These are phyloP conservation scores for Sylvilagus floridanus DNA, from an alignment of 2,797 vertebrate species.

Conservation along the genomic window DNA sequence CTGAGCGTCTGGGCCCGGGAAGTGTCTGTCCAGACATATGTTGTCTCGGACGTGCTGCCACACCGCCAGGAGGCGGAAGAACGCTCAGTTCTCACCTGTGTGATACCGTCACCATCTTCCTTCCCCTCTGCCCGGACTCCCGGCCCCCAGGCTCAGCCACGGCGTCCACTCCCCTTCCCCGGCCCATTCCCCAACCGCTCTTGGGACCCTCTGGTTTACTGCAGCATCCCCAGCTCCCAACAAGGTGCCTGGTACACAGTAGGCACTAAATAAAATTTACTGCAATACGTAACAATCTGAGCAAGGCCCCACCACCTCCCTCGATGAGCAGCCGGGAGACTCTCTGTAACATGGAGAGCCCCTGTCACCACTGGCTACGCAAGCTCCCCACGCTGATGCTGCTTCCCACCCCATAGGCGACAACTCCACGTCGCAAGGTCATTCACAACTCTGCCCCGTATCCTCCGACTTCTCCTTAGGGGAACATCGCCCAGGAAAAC, in stretches of 20 bases:
- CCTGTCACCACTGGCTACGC: slow-evolving; percentile 45
- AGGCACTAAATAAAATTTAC: not conserved
- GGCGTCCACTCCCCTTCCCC: not conserved
- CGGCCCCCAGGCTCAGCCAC: fast-evolving
- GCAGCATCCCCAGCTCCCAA: not conserved
- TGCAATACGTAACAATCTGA: not conserved
- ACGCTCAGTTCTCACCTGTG: not conserved
- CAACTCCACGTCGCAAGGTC: slow-evolving; percentile 83
- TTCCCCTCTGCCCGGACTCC: not conserved
- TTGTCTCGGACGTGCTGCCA: not conserved
- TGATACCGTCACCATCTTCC: not conserved
- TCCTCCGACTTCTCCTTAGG: slow-evolving; percentile 82
- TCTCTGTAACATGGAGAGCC: not conserved
- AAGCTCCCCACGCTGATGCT: slow-evolving; percentile 66
- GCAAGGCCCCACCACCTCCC: slow-evolving; percentile 29
- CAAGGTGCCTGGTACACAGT: not conserved
- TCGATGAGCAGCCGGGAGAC: slow-evolving; percentile 24
- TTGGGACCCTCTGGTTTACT: not conserved
- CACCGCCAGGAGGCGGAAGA: not conserved
- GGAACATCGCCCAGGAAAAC: slow-evolving; percentile 79
- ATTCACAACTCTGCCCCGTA: slow-evolving; percentile 82
- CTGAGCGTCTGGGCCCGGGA: slow-evolving; percentile 17
- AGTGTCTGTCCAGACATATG: slow-evolving; percentile 44
- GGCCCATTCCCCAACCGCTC: not conserved
- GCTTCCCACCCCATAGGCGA: slow-evolving; percentile 79